A percentile compares a stretch with the other conserved stretches of the same genome.
phyloP scores from a whole-genome alignment of 2,797 vertebrate species.

The Poeciliopsis infans region DNA sequence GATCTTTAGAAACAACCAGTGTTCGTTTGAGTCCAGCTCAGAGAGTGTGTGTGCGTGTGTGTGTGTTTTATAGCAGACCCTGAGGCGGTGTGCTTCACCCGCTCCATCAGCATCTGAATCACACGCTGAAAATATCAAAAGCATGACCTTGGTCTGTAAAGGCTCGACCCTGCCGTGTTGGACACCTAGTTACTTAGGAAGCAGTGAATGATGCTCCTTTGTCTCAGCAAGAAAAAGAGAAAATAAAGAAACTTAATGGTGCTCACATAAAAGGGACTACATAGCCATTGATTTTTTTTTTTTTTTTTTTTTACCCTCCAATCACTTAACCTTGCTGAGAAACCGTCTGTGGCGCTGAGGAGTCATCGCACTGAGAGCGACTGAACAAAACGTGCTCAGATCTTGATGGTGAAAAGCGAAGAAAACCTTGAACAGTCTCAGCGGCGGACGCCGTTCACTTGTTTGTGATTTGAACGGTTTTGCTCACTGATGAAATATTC shows the following conservation, averaged over 20 bases:
- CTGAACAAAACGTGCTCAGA: background rate
- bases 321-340: conserved; percentile 9
- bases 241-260: background rate
- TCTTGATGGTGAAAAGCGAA: background rate
- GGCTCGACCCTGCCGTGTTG: conserved; percentile 35
- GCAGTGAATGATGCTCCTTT: background rate
- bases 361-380: background rate
- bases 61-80: conserved; percentile 50
- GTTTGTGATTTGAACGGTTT: background rate
- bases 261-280: background rate
- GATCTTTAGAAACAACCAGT: background rate
- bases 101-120: conserved; percentile 68
- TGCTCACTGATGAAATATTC: background rate
- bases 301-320: background rate
- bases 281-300: background rate
- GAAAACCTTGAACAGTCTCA: background rate
- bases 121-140: conserved; percentile 61
- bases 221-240: background rate
- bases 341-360: background rate
- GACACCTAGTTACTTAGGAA: conserved; percentile 7
- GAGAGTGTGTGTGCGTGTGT: conserved; percentile 35
- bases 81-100: conserved; percentile 60
- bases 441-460: background rate
- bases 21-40: conserved; percentile 11
- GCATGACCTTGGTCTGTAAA: conserved; percentile 63